phyloP scores from a whole-genome alignment of 1,140 invertebrate genomes.

The Pseudomyrmex flavicornis region DNA sequence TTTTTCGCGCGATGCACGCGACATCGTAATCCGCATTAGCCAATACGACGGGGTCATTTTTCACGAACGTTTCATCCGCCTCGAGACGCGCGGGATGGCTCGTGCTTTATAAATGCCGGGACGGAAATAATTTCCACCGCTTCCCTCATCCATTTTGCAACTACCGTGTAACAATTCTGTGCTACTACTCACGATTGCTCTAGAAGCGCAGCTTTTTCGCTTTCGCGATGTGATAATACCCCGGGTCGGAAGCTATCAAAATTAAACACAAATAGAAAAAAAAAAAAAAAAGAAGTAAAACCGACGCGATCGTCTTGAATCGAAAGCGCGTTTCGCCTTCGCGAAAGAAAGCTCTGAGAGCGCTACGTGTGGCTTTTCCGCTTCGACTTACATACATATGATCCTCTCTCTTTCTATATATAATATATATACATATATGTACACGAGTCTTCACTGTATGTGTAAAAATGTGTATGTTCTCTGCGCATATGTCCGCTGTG shows the following conservation, averaged over 20 bases:
- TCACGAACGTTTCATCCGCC: constrained; percentile 23
- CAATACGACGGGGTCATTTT: constrained; percentile 34
- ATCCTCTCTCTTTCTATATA: not conserved
- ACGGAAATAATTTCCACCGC: not conserved
- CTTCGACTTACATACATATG: constrained; percentile 25
- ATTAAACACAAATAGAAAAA: not conserved
- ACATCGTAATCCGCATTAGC: constrained; percentile 55
- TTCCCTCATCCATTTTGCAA: not conserved
- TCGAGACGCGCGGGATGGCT: not conserved
- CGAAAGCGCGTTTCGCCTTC: not conserved
- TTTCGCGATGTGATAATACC: constrained; percentile 54
- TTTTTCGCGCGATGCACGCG: constrained; percentile 54
- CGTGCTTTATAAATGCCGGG: constrained; percentile 6
- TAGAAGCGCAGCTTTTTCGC: constrained; percentile 63
- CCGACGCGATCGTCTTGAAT: not conserved
- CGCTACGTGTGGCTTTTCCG: constrained; percentile 24
- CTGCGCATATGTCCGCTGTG: constrained; percentile 82
- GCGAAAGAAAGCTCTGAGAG: not conserved
- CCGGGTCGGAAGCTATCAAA: constrained; percentile 25
- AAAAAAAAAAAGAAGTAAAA: not conserved
- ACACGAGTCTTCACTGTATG: constrained; percentile 41
- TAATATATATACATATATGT: constrained; percentile 21
- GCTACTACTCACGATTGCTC: constrained; percentile 47
- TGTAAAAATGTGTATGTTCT: constrained; percentile 72
- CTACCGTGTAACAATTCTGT: not conserved